A percentile compares a stretch with the other conserved stretches of the same genome.
Conservation (phyloP, 2,113 vertebrate species). For the Calyptommatus sinebrachiatus region DNA sequence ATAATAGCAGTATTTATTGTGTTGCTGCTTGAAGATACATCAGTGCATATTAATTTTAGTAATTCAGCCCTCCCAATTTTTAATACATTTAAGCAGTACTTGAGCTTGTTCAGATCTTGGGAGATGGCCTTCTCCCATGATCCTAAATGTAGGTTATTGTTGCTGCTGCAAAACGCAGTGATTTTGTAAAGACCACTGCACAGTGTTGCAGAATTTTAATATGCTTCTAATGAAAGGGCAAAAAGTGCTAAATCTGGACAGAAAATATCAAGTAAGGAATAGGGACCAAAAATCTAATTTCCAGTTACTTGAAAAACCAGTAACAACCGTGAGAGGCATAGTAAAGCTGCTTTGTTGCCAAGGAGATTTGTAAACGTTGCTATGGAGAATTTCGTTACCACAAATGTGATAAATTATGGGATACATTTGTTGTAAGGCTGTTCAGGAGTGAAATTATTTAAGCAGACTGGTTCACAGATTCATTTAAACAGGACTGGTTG, state of each 20-base stretch:
- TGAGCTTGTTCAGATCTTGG: background rate
- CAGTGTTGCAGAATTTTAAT: fast-evolving
- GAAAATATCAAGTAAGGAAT: conserved; percentile 21
- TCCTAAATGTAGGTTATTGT: conserved; percentile 21
- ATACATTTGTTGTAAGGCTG: conserved; percentile 72
- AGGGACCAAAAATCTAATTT: conserved; percentile 48
- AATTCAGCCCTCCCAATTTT: background rate
- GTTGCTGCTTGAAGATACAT: background rate
- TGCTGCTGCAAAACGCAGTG: background rate
- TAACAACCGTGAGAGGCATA: conserved; percentile 58
- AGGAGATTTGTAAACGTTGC: conserved; percentile 79
- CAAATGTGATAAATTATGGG: conserved; percentile 76
- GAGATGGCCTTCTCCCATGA: fast-evolving
- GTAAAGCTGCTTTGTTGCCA: conserved; percentile 74
- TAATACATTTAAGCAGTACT: background rate
- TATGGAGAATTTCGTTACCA: conserved; percentile 72
- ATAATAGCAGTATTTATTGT: background rate
- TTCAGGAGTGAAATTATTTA: conserved; percentile 71
- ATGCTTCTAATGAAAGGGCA: background rate
- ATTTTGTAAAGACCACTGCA: background rate
- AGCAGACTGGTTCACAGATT: conserved; percentile 41
- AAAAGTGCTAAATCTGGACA: conserved; percentile 19
- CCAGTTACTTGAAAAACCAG: conserved; percentile 60
- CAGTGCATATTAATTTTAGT: background rate
- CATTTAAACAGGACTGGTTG: conserved; percentile 45